These are phyloP conservation scores for Rhinophrynus dorsalis DNA, from an alignment of 2,797 vertebrate genomes.

Conservation along the genomic window DNA sequence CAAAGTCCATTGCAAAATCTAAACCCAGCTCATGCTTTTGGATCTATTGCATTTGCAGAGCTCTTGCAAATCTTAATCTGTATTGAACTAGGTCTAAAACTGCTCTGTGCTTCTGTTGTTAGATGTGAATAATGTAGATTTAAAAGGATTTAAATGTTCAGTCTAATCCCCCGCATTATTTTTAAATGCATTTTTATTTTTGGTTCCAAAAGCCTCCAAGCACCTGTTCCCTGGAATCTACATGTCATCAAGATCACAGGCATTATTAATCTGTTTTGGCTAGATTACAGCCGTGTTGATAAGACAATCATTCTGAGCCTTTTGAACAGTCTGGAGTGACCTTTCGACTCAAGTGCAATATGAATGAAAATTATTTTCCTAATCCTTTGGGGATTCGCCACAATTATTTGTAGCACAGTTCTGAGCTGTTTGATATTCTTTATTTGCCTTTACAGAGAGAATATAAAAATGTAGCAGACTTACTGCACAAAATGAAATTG, in stretches of 20 bases:
- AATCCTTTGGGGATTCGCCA: conserved; percentile 21
- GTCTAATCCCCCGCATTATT: conserved; percentile 58
- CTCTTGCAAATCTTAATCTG: conserved; percentile 45
- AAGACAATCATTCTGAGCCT: conserved; percentile 50
- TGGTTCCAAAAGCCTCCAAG: conserved; percentile 14
- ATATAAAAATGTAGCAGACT: background rate
- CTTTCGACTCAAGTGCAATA: conserved; percentile 41
- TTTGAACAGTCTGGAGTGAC: conserved; percentile 40
- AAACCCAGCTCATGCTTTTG: conserved; percentile 6
- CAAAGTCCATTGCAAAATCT: conserved; percentile 44
- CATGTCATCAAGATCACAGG: conserved; percentile 48
- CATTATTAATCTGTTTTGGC: conserved; percentile 53
- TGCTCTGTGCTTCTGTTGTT: conserved; percentile 53
- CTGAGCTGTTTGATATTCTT: conserved; percentile 8
- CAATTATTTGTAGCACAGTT: conserved; percentile 27
- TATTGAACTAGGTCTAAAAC: conserved; percentile 52
- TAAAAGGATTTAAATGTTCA: conserved; percentile 62
- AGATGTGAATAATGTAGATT: conserved; percentile 64
- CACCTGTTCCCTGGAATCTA: conserved; percentile 20
- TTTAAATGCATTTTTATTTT: conserved; percentile 52
- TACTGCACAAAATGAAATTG: conserved; percentile 10
- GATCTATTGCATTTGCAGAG: conserved; percentile 54
- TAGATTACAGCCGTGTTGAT: conserved; percentile 50
- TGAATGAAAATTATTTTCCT: conserved; percentile 32
- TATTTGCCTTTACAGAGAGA: conserved; percentile 8